Percentiles rank a stretch among this genome's conserved stretches.
These are phyloP conservation scores for Muricea muricata DNA, from an alignment of 92 coral and sea anemone species.

Conservation along the genomic window DNA sequence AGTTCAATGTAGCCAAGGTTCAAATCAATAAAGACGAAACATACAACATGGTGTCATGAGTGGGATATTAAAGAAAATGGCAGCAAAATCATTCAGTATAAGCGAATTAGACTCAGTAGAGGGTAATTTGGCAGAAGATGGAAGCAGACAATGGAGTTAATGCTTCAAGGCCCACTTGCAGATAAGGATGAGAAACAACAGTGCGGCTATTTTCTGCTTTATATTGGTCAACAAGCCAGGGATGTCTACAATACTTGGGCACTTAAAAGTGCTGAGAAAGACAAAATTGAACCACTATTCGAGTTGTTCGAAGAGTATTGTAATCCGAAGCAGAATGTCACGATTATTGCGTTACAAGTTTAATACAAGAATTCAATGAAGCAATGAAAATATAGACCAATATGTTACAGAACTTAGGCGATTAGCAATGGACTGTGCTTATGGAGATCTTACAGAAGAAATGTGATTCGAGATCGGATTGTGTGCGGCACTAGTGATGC, in stretches of 20 bases:
- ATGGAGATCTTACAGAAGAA: no score
- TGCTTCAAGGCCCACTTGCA: no score
- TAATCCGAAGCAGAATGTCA: not conserved
- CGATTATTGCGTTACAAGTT: not conserved
- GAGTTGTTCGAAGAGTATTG: not conserved
- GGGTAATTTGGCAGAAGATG: no score
- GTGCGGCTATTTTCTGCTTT: not conserved
- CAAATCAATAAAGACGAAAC: no score
- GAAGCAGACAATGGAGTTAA: no score
- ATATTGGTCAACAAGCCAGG: not conserved
- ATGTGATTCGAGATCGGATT: not conserved
- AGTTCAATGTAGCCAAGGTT: no score
- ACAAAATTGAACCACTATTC: not conserved
- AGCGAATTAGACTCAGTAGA: no score
- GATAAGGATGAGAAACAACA: no score
- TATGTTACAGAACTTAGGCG: not conserved
- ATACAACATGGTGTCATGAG: no score
- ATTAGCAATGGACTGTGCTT: not conserved
- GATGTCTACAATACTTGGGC: constrained; percentile 11
- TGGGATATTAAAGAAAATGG: no score
- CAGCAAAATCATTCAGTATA: no score
- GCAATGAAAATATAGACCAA: no score
- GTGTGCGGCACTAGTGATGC: not conserved
- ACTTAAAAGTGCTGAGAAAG: not conserved
- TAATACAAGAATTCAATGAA: not conserved